These are phyloP conservation scores for Planiliza haematocheilus DNA, from an alignment of 2,113 vertebrate species.

Conservation along the genomic window DNA sequence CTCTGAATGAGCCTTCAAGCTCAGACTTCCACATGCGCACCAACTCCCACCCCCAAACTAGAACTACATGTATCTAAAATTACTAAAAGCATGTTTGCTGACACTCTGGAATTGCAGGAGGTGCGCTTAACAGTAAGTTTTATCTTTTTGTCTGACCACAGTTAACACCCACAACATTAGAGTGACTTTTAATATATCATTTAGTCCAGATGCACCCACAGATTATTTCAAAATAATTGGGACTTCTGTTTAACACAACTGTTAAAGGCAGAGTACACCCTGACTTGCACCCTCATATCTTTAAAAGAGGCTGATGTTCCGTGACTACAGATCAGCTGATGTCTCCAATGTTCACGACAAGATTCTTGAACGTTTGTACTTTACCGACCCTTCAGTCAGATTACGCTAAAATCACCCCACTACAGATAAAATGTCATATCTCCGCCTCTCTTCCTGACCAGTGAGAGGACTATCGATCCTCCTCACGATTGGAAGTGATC, in stretches of 20 bases:
- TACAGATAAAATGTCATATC: conserved; percentile 17
- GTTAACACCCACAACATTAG: neutral
- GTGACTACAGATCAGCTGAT: neutral
- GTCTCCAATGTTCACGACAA: neutral
- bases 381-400: conserved; percentile 1
- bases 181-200: conserved; percentile 4
- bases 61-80: conserved; percentile 10
- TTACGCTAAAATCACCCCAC: neutral
- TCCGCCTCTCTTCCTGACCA: conserved; percentile 24
- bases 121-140: conserved; percentile 1
- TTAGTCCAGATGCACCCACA: neutral
- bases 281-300: too few species aligned
- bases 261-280: too few species aligned
- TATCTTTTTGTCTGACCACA: conserved; percentile 11
- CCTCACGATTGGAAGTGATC: conserved; percentile 26
- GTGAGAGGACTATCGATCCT: conserved; percentile 34
- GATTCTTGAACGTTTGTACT: conserved; percentile 2
- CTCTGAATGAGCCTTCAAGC: too few species aligned
- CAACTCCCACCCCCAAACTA: neutral
- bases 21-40: neutral
- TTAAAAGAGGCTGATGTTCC: too few species aligned
- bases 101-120: neutral
- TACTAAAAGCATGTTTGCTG: conserved; percentile 21
- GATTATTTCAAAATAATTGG: too few species aligned
- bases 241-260: too few species aligned